phyloP scores from a whole-genome alignment of 2,888 invertebrate genomes.

The Mimachlamys varia region DNA sequence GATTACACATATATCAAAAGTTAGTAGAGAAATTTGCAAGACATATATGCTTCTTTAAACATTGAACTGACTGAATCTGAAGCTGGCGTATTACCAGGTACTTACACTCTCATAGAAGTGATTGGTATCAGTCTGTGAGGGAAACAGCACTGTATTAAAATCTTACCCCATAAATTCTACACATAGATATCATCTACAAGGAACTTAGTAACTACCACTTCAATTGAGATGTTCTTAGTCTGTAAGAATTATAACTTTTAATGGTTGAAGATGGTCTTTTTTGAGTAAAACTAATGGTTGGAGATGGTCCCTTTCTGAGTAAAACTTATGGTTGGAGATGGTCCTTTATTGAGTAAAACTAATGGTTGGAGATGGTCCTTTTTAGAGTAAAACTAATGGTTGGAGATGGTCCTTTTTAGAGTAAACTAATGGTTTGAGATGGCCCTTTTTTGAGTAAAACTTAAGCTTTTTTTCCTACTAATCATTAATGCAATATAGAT shows the following conservation, averaged over 20 bases:
- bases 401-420: too few species aligned
- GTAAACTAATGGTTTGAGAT: too few species aligned
- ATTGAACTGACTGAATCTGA: neutral
- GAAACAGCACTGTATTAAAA: neutral
- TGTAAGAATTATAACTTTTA: neutral
- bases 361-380: too few species aligned
- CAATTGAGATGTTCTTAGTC: neutral
- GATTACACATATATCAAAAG: neutral
- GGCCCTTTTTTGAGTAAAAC: neutral
- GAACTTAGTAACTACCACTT: neutral
- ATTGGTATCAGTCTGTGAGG: neutral
- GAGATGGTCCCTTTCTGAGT: too few species aligned
- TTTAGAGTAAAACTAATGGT: too few species aligned
- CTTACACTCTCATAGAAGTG: constrained; percentile 11
- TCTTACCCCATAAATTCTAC: neutral
- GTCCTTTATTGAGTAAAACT: too few species aligned
- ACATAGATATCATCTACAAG: neutral
- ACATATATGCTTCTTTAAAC: neutral
- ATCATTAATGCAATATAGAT: neutral
- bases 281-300: too few species aligned
- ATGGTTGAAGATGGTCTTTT: neutral
- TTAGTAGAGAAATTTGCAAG: neutral
- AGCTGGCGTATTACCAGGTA: neutral
- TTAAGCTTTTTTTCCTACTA: neutral
- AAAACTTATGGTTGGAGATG: too few species aligned